Evolutionary conservation across 2,888 invertebrate species (phyloP), one percentile per base, ranked within the genome.

Genomic region (Clusia tigrina): DNA sequence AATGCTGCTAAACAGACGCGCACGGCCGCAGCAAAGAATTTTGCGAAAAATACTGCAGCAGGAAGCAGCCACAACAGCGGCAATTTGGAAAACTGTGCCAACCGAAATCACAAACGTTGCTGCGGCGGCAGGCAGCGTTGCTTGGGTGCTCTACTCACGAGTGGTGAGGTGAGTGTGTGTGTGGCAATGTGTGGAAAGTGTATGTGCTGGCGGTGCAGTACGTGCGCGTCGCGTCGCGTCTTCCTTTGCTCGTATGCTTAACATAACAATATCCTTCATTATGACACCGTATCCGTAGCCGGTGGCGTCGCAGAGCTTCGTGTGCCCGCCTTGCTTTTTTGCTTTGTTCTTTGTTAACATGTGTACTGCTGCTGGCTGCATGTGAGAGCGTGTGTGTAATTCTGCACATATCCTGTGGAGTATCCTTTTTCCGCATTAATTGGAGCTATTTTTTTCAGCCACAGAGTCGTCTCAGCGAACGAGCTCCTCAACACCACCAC

Each of bases 251-350:
- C 62, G 58, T 48, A 46, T 54, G 62, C 46, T 62, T 58, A 62
- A 59, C 59, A 63, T 63, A 63, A 63, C 63, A 63, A 63, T 63
- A 63, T 63, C 55, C 63, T 63, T 63, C 59, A 56, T 63, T 63
- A 63, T 59, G 59, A 56, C 59, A 51, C 55, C 42, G 55, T 55
- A 58, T 63, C 63, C 63, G 51, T 51, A 42, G 38, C 55, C 38
- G 46, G 55, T 56, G 25, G 54, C 54, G 17, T 18, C 18, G 12
- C 32, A 32, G 18, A 20, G 20, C 22, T 6, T 20, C 26, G 24
- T 37, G 58, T 59, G 23, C 52, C 15, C 46, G 23, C 37, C 60
- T 25, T 54, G 53, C 24, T 26, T n/a, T 48, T 42, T 54, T 48
- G 24, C 54, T 54, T 60, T 60, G 20, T 42, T 48, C 10, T 25